A percentile compares a stretch with the other conserved stretches of the same genome.
These are phyloP conservation scores for Frankliniella fusca DNA, from an alignment of 2,888 invertebrate genomes.

Conservation along the genomic window DNA sequence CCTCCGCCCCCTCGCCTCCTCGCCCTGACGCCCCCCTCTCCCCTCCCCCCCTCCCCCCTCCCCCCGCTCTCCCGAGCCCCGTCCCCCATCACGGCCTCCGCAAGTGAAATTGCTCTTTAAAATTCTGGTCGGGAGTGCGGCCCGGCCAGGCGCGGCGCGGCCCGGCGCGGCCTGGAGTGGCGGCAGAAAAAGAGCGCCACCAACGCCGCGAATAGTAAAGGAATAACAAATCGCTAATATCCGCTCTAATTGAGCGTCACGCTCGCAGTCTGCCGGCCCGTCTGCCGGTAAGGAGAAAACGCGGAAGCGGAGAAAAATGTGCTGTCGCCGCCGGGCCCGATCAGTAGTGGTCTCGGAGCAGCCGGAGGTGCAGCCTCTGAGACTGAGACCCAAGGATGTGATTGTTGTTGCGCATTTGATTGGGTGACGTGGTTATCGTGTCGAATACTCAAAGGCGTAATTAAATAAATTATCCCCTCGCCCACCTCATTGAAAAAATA, in stretches of 20 bases:
- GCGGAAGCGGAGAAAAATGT: no score
- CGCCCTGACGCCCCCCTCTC: not conserved
- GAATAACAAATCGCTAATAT: conserved; percentile 7
- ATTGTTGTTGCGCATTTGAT: no score
- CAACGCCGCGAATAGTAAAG: not conserved
- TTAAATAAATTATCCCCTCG: no score
- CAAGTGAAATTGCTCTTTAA: conserved; percentile 25
- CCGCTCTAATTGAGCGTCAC: not conserved
- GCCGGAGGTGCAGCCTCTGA: no score
- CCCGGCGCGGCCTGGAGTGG: not conserved
- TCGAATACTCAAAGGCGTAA: no score
- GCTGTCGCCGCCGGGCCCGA: no score
- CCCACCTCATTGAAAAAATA: no score
- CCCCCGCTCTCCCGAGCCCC: not conserved
- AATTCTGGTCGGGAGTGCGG: not conserved
- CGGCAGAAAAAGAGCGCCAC: no score
- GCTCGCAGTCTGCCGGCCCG: not conserved
- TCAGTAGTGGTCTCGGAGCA: no score
- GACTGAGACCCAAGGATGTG: no score
- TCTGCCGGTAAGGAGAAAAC: not conserved
- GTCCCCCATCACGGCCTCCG: not conserved
- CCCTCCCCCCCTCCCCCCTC: not conserved
- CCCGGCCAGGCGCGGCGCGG: no score
- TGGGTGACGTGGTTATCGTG: no score
- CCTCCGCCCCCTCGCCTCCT: not conserved